Base-by-base conservation (phyloP, 2,888 invertebrate genomes). In the Elysia crispata region DNA sequence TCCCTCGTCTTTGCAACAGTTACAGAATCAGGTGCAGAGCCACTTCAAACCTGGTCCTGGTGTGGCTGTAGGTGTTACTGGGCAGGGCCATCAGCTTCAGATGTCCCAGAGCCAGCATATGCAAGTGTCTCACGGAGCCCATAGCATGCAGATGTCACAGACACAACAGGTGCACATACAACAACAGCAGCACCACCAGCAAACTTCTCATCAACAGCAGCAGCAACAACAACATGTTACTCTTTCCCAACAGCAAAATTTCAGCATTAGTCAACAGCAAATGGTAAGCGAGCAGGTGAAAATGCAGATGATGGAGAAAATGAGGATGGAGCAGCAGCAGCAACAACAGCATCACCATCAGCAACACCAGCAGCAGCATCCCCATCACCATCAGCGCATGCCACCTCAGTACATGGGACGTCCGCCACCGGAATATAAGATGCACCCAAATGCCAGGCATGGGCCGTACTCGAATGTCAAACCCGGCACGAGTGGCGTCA, bases 341-440 rank as follows among this genome's bases (percentile, higher is more conserved):
- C 80, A 84, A 72, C 82, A 82, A 41, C 82, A 85, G 66, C 83
- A 84, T 67, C 86, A 83, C 67, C 83, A 81, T 33, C 82, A 79
- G 41, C 81, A 81, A 62, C 83, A 84, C 60, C 87, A 87, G 60
- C 84, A 86, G 73, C 82, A 81, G 54, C 82, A 82, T 28, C 81
- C 80, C 20, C 82, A 79, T 15, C 79, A 80, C 31, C 79, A 82
- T 30, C 76, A 70, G 1, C 82, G 83, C 57, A 84, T 84, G 84
- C 81, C 83, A 23, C 80, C 82, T 1, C 85, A 88, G 79, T 90
- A 90, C 77, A 90, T 89, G 87, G 87, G 85, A 76, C 96, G 96
- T 41, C 96, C 96, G 30, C 96, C 96, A 64, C 97, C 96, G 1
- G 96, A 96, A 92, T 96, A 97, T 92, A 96, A 96, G 83, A 87